Evolutionary conservation across 1,140 invertebrate species (phyloP).

Genomic region (Druon quercuslanigerum): DNA sequence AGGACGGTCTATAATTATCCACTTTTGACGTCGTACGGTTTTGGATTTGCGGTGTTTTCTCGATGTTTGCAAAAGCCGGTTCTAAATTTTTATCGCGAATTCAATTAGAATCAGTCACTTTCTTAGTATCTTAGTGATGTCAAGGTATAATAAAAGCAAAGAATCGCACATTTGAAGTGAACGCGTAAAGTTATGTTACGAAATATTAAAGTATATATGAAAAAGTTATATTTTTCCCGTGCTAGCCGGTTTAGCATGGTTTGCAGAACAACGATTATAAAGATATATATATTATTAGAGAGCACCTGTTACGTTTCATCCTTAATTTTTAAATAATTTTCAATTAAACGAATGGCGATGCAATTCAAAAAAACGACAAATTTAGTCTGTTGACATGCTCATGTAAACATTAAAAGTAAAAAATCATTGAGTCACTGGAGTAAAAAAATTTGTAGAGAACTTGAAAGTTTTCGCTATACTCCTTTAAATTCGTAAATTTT

Average conservation of each 20-base stretch:
- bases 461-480: too few species aligned
- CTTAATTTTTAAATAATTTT: not conserved
- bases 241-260: conserved; percentile 65
- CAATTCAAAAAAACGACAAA: too few species aligned
- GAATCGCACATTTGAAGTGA: conserved; percentile 44
- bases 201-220: conserved; percentile 48
- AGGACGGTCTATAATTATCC: conserved; percentile 4
- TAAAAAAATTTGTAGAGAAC: too few species aligned
- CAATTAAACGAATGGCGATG: too few species aligned
- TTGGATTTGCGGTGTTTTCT: conserved; percentile 7
- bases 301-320: not conserved
- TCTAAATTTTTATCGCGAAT: conserved; percentile 10
- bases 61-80: not conserved
- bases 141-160: conserved; percentile 33
- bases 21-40: not conserved
- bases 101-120: not conserved
- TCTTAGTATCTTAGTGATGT: not conserved
- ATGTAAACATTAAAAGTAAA: too few species aligned
- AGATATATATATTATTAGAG: not conserved
- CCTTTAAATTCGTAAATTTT: too few species aligned
- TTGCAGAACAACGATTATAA: conserved; percentile 51
- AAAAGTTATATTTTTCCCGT: conserved; percentile 53
- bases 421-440: too few species aligned
- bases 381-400: not conserved
- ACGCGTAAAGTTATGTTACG: conserved; percentile 50